phyloP scores from a whole-genome alignment of 2,113 vertebrate genomes.

The Melanocharis versteri region DNA sequence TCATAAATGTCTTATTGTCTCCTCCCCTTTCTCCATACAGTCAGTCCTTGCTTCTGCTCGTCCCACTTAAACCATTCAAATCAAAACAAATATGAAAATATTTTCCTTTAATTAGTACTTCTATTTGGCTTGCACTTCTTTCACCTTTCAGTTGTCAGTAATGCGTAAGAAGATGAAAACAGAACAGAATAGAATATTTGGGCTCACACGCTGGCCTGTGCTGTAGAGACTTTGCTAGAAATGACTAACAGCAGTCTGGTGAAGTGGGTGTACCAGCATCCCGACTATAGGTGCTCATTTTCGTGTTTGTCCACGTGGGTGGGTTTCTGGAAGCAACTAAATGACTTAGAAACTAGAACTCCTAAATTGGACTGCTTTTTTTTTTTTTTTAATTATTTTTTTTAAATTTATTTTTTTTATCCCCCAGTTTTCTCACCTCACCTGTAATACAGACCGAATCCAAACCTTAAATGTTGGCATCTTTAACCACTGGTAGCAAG shows the following conservation, averaged over 20 bases:
- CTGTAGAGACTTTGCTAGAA: not conserved
- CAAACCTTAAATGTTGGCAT: not conserved
- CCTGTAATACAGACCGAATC: not conserved
- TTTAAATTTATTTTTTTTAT: fast-evolving
- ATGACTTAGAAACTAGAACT: not conserved
- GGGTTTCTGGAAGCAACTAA: not conserved
- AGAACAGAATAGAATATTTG: not conserved
- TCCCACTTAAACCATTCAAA: not conserved
- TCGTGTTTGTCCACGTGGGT: not conserved
- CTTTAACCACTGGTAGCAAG: not conserved
- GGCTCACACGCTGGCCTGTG: not conserved
- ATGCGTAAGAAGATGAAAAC: not conserved
- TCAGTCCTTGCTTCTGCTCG: not conserved
- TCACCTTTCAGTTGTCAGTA: conserved; percentile 13
- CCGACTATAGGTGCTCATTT: not conserved
- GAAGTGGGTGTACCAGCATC: not conserved
- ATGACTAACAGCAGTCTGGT: conserved; percentile 14
- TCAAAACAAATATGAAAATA: conserved; percentile 11
- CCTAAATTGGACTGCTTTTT: not conserved
- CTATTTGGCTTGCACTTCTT: not conserved
- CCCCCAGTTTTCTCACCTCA: not conserved
- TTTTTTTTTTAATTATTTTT: too few species aligned
- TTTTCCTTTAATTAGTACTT: conserved; percentile 17
- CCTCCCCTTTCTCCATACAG: not conserved
- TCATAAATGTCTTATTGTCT: not conserved